phyloP scores from a whole-genome alignment of 1,140 invertebrate genomes.

The Drosophila seguyi region DNA sequence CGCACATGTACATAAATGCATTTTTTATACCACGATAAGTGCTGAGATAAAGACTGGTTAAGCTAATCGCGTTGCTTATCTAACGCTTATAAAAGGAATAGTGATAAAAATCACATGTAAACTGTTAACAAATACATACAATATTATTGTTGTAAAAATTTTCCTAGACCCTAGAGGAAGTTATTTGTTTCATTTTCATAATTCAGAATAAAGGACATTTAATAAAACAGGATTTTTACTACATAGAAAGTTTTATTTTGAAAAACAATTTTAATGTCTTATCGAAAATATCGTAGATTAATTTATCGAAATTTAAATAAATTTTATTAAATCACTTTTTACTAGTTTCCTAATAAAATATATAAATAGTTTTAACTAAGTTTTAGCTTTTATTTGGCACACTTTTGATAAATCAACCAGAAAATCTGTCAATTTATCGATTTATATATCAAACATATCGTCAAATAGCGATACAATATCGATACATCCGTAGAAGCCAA shows the following conservation, averaged over 20 bases:
- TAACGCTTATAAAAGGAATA: conserved; percentile 49
- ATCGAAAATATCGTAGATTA: too few species aligned
- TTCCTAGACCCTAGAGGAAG: neutral
- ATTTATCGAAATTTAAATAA: too few species aligned
- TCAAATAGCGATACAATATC: neutral
- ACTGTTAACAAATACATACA: conserved; percentile 31
- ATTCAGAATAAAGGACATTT: neutral
- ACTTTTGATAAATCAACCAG: neutral
- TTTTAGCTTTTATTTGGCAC: too few species aligned
- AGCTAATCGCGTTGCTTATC: conserved; percentile 43
- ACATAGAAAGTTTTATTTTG: neutral
- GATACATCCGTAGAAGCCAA: neutral
- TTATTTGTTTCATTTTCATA: neutral
- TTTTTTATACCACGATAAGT: conserved; percentile 36
- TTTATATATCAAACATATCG: neutral
- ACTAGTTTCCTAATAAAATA: too few species aligned
- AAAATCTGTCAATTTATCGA: neutral
- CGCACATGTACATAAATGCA: conserved; percentile 43
- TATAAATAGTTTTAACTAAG: too few species aligned
- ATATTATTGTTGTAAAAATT: neutral
- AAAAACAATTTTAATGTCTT: too few species aligned
- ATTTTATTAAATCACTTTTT: too few species aligned
- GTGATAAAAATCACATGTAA: conserved; percentile 42
- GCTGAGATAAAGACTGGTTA: conserved; percentile 37
- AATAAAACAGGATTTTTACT: neutral